These are phyloP conservation scores for Ectropis grisescens DNA, from an alignment of 1,140 invertebrate species.

Conservation along the genomic window DNA sequence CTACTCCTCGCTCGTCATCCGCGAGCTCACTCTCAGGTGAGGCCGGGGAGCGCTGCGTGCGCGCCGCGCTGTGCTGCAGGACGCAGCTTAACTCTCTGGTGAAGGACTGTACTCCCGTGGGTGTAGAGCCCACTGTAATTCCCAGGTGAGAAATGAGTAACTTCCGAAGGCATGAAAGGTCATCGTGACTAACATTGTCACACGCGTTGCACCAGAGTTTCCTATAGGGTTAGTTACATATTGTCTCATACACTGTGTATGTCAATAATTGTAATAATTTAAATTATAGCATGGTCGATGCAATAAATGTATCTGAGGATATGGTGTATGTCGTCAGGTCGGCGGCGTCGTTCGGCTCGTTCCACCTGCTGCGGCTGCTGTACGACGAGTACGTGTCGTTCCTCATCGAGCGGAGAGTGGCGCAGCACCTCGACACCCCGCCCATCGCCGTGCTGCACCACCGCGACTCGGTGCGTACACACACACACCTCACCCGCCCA, in stretches of 20 bases:
- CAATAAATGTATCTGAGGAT: no score
- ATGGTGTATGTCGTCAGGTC: constrained; percentile 71
- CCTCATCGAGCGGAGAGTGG: constrained; percentile 96
- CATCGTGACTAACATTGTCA: no score
- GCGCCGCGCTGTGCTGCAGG: constrained; percentile 77
- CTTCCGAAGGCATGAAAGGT: no score
- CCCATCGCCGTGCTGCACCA: constrained; percentile 92
- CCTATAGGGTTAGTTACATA: no score
- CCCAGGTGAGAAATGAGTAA: no score
- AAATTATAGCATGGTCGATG: no score
- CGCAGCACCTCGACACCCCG: constrained; percentile 89
- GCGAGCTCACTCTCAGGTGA: constrained; percentile 55
- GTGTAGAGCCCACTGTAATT: no score
- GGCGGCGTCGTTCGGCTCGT: constrained; percentile 98
- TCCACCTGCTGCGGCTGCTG: constrained; percentile 96
- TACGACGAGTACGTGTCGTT: constrained; percentile 99
- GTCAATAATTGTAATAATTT: no score
- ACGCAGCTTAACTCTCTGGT: no score
- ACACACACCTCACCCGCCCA: constrained; percentile 1
- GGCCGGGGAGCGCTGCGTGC: constrained; percentile 75
- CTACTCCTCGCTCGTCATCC: constrained; percentile 82
- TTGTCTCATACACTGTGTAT: no score
- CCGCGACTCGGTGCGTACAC: constrained; percentile 19
- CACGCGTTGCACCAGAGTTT: no score
- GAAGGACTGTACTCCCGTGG: no score